Base-by-base conservation (phyloP, 2,797 vertebrate genomes). In the Pipistrellus nathusii region DNA sequence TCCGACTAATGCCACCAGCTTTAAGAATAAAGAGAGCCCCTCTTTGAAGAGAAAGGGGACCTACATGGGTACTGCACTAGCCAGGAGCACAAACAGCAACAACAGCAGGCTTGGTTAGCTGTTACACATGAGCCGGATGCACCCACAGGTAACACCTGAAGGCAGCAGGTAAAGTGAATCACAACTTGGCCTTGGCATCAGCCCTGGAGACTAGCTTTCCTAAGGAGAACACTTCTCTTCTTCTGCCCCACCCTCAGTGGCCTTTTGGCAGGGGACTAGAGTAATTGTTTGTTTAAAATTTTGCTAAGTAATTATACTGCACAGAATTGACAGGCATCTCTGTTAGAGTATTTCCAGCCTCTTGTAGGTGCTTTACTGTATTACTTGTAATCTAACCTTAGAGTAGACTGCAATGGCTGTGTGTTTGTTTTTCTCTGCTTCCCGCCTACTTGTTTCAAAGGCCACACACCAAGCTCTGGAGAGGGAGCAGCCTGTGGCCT, bases 241-340 rank as follows among this genome's bases (percentile, higher is more conserved):
- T 73, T 41, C 62, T 85, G 88, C 55, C 32, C 62, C 6, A 9
- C 55, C n/a, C 64, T 85, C 35, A 64, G 69, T 64, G 73, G 25
- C 83, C 71, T 78, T 12, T 84, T 84, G 66, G 73, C 76, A 85
- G 73, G 87, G 55, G n/a, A 75, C 35, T 88, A 44, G 23, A 90
- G 44, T 69, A 35, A 89, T 80, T 92, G 66, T 88, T 93, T 88
- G n/a, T 89, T 96, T 88, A 20, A 89, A 88, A 55, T 93, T 94
- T 95, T 93, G 69, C 41, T 86, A 73, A 62, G 80, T 92, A 72
- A 95, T 96, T 94, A 92, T 72, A 25, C 48, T 73, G 84, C 59
- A 35, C 18, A 21, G 14, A 94, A 88, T 69, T 66, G 80, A 90
- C 35, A 77, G 73, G 11, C 64, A 7, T 88, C 80, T 84, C 71